Base-by-base conservation (phyloP, 2,113 vertebrate genomes). In the Laticauda laticaudata region DNA sequence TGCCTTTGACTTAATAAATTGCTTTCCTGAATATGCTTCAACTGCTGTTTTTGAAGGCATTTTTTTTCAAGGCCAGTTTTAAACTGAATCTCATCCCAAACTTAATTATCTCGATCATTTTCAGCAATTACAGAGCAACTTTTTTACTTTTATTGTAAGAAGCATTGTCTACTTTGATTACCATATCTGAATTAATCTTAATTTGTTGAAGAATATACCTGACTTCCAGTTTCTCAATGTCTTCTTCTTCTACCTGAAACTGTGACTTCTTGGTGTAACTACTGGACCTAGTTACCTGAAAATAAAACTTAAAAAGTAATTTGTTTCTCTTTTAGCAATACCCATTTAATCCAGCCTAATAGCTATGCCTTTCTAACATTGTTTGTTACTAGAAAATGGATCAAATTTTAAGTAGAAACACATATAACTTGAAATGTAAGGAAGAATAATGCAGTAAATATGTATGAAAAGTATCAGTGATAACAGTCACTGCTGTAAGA, bases 191-290 rank as follows among this genome's bases (percentile, higher is more conserved):
- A 90, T 93, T 26, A 61, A 21, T 94, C 11, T 90, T 51, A 61
- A 93, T 92, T 93, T 89, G 4, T 9, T 69, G 23, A 93, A 96
- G 6, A 87, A 97, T 98, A 96, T 96, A 99, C 99, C 99, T 99
- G 92, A 99, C 98, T 98, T 99, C 99, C 86, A 99, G 97, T 96
- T 99, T 99, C 97, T 99, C 99, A 93, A 99, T 99, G 97, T 99
- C 99, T 93, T 99, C 99, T 94, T 99, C 99, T 96, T 99, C 99
- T 90, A 99, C 99, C 87, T 99, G 99, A 97, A 99, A 99, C 94
- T 99, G 98, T 87, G 99, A 99, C 94, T 99, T 99, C 95, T 98
- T 99, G 59, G 98, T 98, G 93, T 99, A 99, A 97, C 98, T 99
- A 97, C 99, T 99, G 93, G 98, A 98, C 90, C 99, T 98, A 64